Base-by-base conservation (phyloP, 2,113 vertebrate genomes). In the Eurystomus gularis region DNA sequence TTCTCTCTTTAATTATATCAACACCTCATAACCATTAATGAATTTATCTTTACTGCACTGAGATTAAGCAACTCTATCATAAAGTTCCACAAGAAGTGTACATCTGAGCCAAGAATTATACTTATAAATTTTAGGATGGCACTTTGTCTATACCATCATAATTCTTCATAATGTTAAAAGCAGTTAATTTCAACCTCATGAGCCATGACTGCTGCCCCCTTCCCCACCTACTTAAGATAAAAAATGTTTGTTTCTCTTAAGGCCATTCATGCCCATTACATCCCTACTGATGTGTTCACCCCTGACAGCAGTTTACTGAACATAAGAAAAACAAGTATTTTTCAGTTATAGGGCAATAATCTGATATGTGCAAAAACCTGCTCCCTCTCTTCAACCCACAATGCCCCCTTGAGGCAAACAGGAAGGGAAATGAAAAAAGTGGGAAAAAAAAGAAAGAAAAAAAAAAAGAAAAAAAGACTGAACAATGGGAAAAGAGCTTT, bases 1-100 rank as follows among this genome's bases (percentile, higher is more conserved):
- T 90, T 90, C 76, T 92, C 86, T 75, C 83, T 77, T 90, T 93
- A 96, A 93, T 92, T 96, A 92, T 86, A 94, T 86, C 88, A 88
- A 90, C 95, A 95, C 76, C 57, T 92, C 92, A 81, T 93, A 94
- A 94, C 57, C 60, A 76, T 90, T 88, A 96, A 96, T 88, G 29
- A 94, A 94, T 88, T 93, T 94, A 94, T 95, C 80, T 90, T 95
- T 83, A 88, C 72, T 14, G 13, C 71, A 64, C 64, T 65, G 76
- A 95, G 76, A 93, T 90, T 81, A 93, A 92, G 72, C 57, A 92
- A 91, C 65, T 79, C 69, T n/a, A 46, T 61, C 86, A 66, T 37
- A 54, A 92, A 96, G 77, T 81, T 87, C 61, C 3, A 17, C 40
- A 86, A 69, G 72, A 77, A 91, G 40, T 57, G 51, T 44, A 54